These are phyloP conservation scores for Cybosia mesomella DNA, from an alignment of 2,888 invertebrate species.

Conservation along the genomic window DNA sequence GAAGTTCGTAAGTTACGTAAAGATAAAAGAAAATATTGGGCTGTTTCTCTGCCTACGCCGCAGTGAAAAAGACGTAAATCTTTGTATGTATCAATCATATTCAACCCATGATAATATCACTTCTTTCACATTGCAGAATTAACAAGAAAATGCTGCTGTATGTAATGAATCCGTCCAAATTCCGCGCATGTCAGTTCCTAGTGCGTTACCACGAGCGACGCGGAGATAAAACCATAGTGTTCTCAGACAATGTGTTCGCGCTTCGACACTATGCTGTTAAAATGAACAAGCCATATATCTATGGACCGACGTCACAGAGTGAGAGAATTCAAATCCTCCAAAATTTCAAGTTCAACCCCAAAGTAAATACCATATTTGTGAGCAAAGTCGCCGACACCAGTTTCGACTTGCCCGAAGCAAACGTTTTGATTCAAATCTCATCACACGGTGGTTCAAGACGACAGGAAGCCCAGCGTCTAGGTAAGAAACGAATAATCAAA, in stretches of 20 bases:
- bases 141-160: constrained; percentile 97
- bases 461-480: constrained; percentile 99
- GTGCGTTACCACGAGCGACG: constrained; percentile 96
- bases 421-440: constrained; percentile 99
- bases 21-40: not conserved
- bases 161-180: constrained; percentile 99
- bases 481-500: constrained; percentile 60
- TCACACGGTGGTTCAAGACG: constrained; percentile 99
- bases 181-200: constrained; percentile 98
- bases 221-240: constrained; percentile 99
- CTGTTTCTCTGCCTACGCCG: not conserved
- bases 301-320: constrained; percentile 98
- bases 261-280: constrained; percentile 98
- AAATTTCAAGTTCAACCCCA: constrained; percentile 99
- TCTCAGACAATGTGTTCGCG: constrained; percentile 99
- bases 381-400: constrained; percentile 99
- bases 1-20: too few relatives aligned
- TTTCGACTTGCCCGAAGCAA: constrained; percentile 99
- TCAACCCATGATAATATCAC: not conserved
- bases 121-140: constrained; percentile 84
- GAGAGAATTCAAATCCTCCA: constrained; percentile 99
- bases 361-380: constrained; percentile 99
- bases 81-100: not conserved
- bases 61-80: not conserved
- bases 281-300: constrained; percentile 99